Percentiles rank a stretch among this genome's conserved stretches.
Conservation (phyloP, 2,113 vertebrate genomes). For the Hylia prasina region DNA sequence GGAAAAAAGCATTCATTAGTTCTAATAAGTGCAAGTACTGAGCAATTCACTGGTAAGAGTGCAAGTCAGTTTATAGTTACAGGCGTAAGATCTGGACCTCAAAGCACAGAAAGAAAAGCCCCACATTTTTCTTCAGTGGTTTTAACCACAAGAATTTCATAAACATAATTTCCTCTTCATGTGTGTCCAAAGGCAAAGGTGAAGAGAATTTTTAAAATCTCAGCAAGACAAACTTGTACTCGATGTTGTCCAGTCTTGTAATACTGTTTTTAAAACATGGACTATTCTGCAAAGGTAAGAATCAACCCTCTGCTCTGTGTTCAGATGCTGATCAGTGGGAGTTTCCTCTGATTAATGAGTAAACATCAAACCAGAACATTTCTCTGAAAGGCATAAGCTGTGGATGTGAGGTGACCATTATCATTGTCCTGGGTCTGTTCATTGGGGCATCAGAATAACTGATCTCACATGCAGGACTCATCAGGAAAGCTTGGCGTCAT, state of each 20-base stretch:
- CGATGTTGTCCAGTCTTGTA: neutral
- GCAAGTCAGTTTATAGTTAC: neutral
- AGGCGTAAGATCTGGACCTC: neutral
- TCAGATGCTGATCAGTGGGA: neutral
- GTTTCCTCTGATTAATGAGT: neutral
- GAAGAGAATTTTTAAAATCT: constrained; percentile 9
- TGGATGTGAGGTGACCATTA: neutral
- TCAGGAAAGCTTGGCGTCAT: neutral
- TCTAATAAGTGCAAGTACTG: neutral
- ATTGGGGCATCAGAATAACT: neutral
- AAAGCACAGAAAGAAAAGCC: neutral
- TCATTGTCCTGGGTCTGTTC: neutral
- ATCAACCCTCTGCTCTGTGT: neutral
- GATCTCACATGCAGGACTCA: neutral
- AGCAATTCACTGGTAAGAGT: neutral
- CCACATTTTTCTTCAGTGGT: neutral
- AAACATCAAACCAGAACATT: neutral
- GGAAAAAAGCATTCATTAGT: neutral
- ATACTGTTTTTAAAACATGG: neutral
- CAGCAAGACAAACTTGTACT: neutral
- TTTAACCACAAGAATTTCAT: neutral
- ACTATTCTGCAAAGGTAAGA: neutral
- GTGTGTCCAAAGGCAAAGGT: constrained; percentile 10
- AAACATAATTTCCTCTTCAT: constrained; percentile 13
- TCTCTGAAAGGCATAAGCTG: neutral